phyloP scores from a whole-genome alignment of 2,797 vertebrate species.

The Forpus xanthops region DNA sequence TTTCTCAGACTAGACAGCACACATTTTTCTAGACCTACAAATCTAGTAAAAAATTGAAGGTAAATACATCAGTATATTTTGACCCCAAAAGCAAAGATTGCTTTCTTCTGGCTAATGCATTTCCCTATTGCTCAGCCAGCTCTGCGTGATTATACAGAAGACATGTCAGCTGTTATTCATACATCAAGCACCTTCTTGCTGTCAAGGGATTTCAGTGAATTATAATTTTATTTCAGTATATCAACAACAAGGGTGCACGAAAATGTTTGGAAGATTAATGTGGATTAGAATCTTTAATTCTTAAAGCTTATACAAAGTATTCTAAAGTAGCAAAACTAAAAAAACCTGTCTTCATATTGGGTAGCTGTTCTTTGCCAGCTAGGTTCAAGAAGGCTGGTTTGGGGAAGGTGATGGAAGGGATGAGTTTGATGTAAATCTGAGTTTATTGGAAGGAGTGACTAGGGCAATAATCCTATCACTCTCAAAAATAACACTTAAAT shows the following conservation, averaged over 20 bases:
- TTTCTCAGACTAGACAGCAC: background rate
- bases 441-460: background rate
- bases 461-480: background rate
- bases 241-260: background rate
- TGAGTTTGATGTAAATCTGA: background rate
- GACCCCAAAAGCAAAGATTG: background rate
- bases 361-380: background rate
- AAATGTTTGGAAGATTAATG: background rate
- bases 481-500: background rate
- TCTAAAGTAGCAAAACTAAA: background rate
- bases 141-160: background rate
- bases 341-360: background rate
- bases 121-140: background rate
- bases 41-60: background rate
- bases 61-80: background rate
- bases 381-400: background rate
- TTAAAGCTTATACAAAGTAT: background rate
- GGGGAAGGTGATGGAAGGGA: background rate
- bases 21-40: background rate
- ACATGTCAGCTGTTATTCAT: background rate
- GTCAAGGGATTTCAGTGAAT: background rate
- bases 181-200: background rate
- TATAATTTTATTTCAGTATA: background rate
- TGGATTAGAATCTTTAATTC: background rate
- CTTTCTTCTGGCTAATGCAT: background rate